Evolutionary conservation across 2,797 vertebrate genomes (phyloP).

Genomic region (Capromys pilorides): DNA sequence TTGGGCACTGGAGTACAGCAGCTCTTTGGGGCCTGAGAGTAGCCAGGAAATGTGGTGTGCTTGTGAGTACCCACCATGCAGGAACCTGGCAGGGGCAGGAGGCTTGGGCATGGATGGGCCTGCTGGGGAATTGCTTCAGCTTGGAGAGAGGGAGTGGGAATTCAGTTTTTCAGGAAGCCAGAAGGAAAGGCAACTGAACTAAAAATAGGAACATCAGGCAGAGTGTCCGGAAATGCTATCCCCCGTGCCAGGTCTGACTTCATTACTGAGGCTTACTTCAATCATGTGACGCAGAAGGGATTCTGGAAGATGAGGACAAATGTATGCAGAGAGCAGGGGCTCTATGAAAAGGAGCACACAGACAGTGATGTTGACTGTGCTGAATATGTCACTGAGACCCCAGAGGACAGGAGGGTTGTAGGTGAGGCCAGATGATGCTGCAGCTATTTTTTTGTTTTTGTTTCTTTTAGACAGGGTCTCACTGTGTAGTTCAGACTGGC

Average conservation of each 20-base stretch:
- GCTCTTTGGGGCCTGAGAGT: neutral
- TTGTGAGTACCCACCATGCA: neutral
- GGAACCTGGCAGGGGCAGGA: neutral
- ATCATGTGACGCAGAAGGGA: neutral
- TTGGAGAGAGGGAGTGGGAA: neutral
- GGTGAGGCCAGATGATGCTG: neutral
- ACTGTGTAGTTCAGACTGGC: neutral
- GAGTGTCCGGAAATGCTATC: neutral
- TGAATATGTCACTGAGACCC: rapidly evolving
- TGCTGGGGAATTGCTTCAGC: neutral
- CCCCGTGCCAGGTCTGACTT: neutral
- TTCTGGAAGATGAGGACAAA: neutral
- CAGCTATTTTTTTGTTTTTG: neutral
- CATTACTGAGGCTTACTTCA: neutral
- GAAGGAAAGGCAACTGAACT: neutral
- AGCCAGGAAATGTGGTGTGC: neutral
- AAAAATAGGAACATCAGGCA: neutral
- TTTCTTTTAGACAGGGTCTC: neutral
- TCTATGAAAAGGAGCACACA: neutral
- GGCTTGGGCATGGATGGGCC: neutral
- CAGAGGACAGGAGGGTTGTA: rapidly evolving
- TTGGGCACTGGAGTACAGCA: neutral
- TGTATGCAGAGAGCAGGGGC: rapidly evolving
- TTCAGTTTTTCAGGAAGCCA: slow-evolving; percentile 10
- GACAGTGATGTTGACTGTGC: rapidly evolving